phyloP scores from a whole-genome alignment of 2,113 vertebrate species.

The Pogonocichla stellata region DNA sequence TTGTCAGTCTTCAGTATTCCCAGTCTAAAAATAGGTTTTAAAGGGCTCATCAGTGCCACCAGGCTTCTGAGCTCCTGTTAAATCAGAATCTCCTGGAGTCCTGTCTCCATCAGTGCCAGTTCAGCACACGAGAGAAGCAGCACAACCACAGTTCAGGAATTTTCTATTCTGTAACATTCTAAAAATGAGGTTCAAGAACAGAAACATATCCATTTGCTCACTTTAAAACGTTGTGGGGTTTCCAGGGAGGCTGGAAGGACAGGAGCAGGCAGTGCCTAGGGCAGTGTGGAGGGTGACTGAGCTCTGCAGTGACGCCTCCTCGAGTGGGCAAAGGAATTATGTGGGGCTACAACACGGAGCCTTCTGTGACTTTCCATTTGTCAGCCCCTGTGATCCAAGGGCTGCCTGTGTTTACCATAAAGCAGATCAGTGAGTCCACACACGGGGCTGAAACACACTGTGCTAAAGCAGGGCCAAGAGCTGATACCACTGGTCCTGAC shows the following conservation, averaged over 20 bases:
- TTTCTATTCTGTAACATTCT: background rate
- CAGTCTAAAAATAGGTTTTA: background rate
- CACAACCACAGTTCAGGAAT: background rate
- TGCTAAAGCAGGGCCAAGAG: background rate
- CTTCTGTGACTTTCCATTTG: background rate
- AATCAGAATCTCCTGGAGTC: background rate
- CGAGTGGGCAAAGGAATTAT: background rate
- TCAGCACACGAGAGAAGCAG: background rate
- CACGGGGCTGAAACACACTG: background rate
- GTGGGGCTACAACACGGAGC: background rate
- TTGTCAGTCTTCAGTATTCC: background rate
- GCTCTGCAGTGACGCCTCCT: background rate
- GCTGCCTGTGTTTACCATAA: background rate
- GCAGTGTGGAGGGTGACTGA: background rate
- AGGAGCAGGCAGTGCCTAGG: background rate
- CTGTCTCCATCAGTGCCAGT: background rate
- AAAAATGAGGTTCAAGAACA: background rate
- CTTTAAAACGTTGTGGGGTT: background rate
- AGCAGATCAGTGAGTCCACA: background rate
- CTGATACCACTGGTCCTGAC: background rate
- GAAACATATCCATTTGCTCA: background rate
- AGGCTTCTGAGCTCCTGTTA: background rate
- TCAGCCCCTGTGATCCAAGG: background rate
- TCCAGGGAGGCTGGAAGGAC: background rate
- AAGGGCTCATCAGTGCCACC: background rate